Evolutionary conservation across 2,888 invertebrate species (phyloP), one percentile per base, ranked within the genome.

Genomic region (Amiota mariae): DNA sequence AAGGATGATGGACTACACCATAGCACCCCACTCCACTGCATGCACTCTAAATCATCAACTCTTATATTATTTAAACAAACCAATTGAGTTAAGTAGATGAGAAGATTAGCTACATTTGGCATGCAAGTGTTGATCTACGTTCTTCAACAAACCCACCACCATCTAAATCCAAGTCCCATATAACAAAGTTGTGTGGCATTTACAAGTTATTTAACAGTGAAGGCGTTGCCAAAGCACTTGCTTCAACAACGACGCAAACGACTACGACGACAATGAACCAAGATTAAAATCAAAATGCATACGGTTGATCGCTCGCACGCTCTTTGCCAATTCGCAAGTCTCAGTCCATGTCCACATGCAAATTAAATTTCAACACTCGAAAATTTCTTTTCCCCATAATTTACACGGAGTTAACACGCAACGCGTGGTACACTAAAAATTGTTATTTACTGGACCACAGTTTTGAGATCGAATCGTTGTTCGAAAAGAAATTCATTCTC

Each of bases 381-480:
- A 81, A 9, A 15, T 79, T 85, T 78, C 77, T 72, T 71, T 46
- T 63, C 54, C 48, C 77, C 81, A 84, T 85, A 83, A 83, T 83
- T 85, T 83, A 83, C 83, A 83, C 84, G 84, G 78, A 83, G 80
- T 82, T 85, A 81, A 81, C 83, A 85, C 85, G 83, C 83, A 82
- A 85, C 36, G 76, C 75, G 71, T 73, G 11, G 76, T 12, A 36
- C 36, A 36, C 36, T 36, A 36, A 36, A 36, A 36, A 36, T 36
- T 36, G 36, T 36, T 36, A 36, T 36, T 36, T 36, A 36, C 36
- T 36, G 8, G 36, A 36, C 36, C 36, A 36, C 36, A 36, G 49
- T 61, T 56, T 74, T 67, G 71, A 78, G 61, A 73, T 73, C 75
- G 72, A 73, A 75, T 75, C 82, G 36, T 36, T 6, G 36, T 6